These are phyloP conservation scores for Theocolax elegans DNA, from an alignment of 1,140 invertebrate genomes.

Conservation along the genomic window DNA sequence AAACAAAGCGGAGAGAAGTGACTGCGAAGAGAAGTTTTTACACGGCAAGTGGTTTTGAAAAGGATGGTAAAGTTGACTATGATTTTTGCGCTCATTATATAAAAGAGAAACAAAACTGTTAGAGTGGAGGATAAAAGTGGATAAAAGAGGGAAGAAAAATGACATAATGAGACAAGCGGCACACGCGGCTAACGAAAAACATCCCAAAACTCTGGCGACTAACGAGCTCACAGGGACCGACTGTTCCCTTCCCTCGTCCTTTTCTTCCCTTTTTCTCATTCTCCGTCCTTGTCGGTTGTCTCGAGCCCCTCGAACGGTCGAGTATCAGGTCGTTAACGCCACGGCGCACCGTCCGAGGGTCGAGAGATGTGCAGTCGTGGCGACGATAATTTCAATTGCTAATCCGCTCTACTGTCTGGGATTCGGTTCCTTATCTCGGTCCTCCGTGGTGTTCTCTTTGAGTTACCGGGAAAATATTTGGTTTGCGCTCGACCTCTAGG, in stretches of 20 bases:
- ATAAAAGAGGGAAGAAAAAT: background rate
- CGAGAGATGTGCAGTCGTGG: no score
- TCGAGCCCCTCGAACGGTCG: background rate
- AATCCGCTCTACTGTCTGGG: background rate
- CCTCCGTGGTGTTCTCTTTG: no score
- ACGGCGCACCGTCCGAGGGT: no score
- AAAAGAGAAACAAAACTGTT: background rate
- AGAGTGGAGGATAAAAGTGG: background rate
- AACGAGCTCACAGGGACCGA: slow-evolving; percentile 16
- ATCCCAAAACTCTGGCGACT: slow-evolving; percentile 1
- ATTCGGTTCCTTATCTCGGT: background rate
- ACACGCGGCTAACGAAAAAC: slow-evolving; percentile 7
- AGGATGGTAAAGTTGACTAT: no score
- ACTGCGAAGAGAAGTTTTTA: no score
- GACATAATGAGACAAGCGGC: slow-evolving; percentile 28
- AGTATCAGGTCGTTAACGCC: background rate
- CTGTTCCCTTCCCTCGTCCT: background rate
- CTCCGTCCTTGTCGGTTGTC: background rate
- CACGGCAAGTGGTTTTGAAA: no score
- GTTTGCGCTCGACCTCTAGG: no score
- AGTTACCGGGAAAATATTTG: background rate
- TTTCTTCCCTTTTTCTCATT: background rate
- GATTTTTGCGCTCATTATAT: slow-evolving; percentile 24
- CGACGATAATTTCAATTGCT: slow-evolving; percentile 9
- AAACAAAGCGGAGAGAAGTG: no score